phyloP scores from a whole-genome alignment of 2,113 vertebrate species.

The Azemiops feae region DNA sequence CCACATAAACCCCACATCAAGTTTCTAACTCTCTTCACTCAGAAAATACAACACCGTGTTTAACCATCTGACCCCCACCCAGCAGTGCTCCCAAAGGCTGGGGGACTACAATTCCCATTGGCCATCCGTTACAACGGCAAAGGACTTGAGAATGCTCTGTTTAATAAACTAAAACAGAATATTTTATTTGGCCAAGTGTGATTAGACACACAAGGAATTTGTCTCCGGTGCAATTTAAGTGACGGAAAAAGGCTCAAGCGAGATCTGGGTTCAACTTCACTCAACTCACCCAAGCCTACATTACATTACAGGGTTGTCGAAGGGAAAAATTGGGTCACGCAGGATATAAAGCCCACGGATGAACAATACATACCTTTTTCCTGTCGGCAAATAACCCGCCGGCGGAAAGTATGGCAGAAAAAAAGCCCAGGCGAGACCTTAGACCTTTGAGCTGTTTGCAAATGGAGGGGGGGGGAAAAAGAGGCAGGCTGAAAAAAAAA shows the following conservation, averaged over 20 bases:
- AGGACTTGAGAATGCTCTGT: not conserved
- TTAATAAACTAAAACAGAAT: not conserved
- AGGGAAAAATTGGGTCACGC: not conserved
- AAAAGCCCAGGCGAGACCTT: not conserved
- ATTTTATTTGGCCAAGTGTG: not conserved
- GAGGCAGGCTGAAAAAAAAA: not conserved
- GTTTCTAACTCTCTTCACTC: not conserved
- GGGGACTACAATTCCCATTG: not conserved
- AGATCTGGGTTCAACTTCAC: not conserved
- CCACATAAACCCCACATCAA: not conserved
- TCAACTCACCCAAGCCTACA: not conserved
- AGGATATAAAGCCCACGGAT: not conserved
- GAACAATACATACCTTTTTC: not conserved
- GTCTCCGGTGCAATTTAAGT: not conserved
- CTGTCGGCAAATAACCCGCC: not conserved
- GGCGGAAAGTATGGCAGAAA: accelerated
- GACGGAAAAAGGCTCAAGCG: not conserved
- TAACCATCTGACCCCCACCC: not conserved
- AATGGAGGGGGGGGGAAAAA: not conserved
- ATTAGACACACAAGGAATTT: not conserved
- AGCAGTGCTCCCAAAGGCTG: not conserved
- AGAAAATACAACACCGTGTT: not conserved
- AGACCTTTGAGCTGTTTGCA: not conserved
- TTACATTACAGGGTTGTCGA: not conserved
- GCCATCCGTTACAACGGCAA: not conserved